phyloP scores from a whole-genome alignment of 2,113 vertebrate species.

The Riparia riparia region DNA sequence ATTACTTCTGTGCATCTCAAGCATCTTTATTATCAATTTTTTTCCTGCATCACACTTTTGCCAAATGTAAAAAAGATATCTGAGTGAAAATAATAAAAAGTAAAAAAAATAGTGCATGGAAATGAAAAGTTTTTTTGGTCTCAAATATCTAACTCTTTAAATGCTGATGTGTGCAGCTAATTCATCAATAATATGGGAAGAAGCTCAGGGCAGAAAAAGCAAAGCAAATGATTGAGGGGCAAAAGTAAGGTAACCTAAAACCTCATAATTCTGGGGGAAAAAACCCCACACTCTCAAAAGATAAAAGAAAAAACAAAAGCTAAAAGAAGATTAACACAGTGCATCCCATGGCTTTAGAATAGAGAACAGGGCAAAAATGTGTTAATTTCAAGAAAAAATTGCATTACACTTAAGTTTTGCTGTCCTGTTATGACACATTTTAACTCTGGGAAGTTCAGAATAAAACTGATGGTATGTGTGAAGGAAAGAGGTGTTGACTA shows the following conservation, averaged over 20 bases:
- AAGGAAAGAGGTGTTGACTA: not conserved
- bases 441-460: not conserved
- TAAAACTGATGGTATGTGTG: not conserved
- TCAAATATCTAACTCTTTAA: not conserved
- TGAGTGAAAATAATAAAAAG: not conserved
- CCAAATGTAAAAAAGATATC: not conserved
- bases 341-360: not conserved
- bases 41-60: not conserved
- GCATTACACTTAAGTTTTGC: not conserved
- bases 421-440: not conserved
- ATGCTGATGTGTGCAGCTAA: not conserved
- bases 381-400: not conserved
- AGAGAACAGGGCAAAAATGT: not conserved
- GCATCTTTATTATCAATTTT: not conserved
- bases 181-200: not conserved
- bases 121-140: not conserved
- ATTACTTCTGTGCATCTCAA: not conserved
- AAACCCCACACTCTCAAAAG: not conserved
- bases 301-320: not conserved
- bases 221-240: not conserved
- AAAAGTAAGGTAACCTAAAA: not conserved
- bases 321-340: not conserved
- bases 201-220: fast-evolving
- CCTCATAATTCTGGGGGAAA: not conserved
- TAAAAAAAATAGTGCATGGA: fast-evolving